Conservation (phyloP, 2,888 invertebrate species). For the Tetragnatha montana region DNA sequence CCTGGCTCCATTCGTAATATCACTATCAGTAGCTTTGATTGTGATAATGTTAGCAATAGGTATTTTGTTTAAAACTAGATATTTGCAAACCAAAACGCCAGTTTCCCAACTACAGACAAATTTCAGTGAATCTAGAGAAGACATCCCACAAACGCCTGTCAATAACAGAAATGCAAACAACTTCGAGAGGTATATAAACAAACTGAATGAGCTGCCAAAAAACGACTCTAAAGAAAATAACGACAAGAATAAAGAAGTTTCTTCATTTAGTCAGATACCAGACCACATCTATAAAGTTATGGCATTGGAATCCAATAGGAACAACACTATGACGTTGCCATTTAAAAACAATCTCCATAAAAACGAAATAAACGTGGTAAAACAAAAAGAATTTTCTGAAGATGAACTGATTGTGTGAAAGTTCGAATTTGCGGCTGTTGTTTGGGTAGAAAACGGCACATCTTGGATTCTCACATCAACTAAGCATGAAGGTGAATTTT, state of each 20-base stretch:
- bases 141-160: constrained; percentile 82
- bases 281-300: constrained; percentile 85
- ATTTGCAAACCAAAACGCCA: constrained; percentile 78
- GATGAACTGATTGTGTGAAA: constrained; percentile 72
- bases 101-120: neutral
- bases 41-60: constrained; percentile 74
- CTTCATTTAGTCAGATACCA: constrained; percentile 74
- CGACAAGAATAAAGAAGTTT: constrained; percentile 76
- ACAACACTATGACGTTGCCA: constrained; percentile 80
- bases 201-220: constrained; percentile 77
- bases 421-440: neutral
- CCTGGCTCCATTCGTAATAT: constrained; percentile 56
- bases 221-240: constrained; percentile 79
- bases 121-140: constrained; percentile 67
- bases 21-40: constrained; percentile 73
- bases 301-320: constrained; percentile 88
- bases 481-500: neutral
- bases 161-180: constrained; percentile 96
- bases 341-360: constrained; percentile 86
- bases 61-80: constrained; percentile 79
- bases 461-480: neutral
- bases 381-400: constrained; percentile 64
- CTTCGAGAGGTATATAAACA: constrained; percentile 84
- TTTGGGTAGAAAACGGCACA: neutral
- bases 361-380: constrained; percentile 78